phyloP scores from a whole-genome alignment of 2,888 invertebrate genomes.

The Cerastis rubricosa region DNA sequence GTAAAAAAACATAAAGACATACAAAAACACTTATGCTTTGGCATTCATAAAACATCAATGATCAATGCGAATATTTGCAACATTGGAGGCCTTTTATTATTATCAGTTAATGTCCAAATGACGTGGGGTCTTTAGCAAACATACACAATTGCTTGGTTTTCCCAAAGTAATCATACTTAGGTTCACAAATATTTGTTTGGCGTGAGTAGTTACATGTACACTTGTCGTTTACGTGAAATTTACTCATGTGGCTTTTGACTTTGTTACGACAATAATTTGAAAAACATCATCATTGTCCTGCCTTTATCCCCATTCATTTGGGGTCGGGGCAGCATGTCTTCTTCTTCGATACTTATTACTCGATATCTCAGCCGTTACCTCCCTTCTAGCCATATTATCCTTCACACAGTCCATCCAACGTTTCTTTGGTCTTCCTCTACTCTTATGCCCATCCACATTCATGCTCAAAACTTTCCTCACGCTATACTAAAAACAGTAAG shows the following conservation, averaged over 20 bases:
- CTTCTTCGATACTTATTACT: too few species aligned
- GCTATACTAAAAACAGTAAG: background rate
- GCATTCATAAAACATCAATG: background rate
- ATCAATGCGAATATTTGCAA: conserved; percentile 12
- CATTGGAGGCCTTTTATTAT: conserved; percentile 16
- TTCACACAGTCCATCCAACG: too few species aligned
- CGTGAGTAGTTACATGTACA: conserved; percentile 15
- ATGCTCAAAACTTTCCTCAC: too few species aligned
- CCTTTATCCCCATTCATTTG: too few species aligned
- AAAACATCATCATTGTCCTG: background rate
- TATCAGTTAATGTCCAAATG: conserved; percentile 21
- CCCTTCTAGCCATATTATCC: too few species aligned
- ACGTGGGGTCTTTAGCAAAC: conserved; percentile 22
- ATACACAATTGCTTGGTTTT: conserved; percentile 31
- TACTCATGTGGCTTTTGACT: background rate
- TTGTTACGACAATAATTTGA: background rate
- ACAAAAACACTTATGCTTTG: background rate
- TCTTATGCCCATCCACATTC: too few species aligned
- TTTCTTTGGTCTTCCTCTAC: too few species aligned
- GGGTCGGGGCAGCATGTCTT: too few species aligned
- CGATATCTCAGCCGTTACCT: too few species aligned
- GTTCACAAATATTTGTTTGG: conserved; percentile 37
- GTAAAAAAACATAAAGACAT: background rate
- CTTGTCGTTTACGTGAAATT: background rate
- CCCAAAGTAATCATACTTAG: conserved; percentile 26